Base-by-base conservation (phyloP, 2,113 vertebrate genomes). In the Morone chrysops region DNA sequence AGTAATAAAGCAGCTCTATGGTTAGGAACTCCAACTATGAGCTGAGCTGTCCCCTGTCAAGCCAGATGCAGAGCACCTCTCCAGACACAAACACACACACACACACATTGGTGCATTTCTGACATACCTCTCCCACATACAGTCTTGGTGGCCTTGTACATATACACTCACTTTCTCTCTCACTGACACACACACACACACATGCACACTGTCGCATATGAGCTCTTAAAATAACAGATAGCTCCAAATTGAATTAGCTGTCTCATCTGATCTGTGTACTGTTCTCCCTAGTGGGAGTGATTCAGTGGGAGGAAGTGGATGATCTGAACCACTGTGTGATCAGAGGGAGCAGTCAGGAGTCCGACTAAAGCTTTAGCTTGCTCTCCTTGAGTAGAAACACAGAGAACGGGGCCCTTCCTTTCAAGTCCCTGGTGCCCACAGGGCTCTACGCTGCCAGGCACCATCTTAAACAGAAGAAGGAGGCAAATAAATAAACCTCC, bases 401-500 rank as follows among this genome's bases (percentile, higher is more conserved):
- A 65, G 87, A 81, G 75, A 78, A 36, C 20, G 22, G 79, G 81
- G 67, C 74, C 82, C 67, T 78, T 80, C 41, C 62, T 62, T 54
- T 65, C 25, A 56, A 67, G 51, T 74, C 83, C 67, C 80, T 72
- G 51, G 63, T 81, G 80, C 79, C 83, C 75, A 75, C 31, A 51
- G 74, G 88, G 78, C 85, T 56, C 75, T 36, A 16, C 25, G 56
- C 75, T 84, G 83, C 71, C 88, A 81, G 86, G 87, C 82, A 78
- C 53, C 71, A 43, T 84, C 89, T 88, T 76, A 91, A 91, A 90
- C 51, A 87, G 89, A 87, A 80, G 88, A 91, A 87, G 67, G 80
- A 87, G 83, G 80, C 82, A 92, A 93, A 92, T 87, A 93, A 94
- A 93, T 85, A 94, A 93, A 93, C 70, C 75, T 67, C 65, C 60